Evolutionary conservation across 2,797 vertebrate genomes (phyloP), one percentile per base, ranked within the genome.

Genomic region (Microhierax caerulescens): DNA sequence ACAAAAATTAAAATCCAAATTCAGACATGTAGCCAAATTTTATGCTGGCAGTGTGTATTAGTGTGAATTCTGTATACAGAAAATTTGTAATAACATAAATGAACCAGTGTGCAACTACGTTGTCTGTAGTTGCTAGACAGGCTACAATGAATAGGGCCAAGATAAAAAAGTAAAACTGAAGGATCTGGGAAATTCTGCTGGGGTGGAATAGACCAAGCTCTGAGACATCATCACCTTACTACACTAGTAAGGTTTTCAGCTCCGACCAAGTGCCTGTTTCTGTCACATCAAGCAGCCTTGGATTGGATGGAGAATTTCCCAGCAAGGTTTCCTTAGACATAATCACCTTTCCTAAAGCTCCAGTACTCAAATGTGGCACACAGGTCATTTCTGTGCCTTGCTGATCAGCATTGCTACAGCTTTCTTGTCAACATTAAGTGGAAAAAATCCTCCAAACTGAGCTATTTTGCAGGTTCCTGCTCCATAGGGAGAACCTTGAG

Each of bases 21-120:
- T 80, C 53, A 87, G 54, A 80, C 61, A 63, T 41, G 39, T 76
- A 79, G 37, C 25, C 16, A 41, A 10, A 21, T 63, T 37, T 63
- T 78, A 41, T 11, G 5, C 4, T 23, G 54, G 50, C 22, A 13
- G 8, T 41, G 17, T 51, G 21, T 61, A 34, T 36, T 24, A 27
- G 32, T 6, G 28, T 39, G 24, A 81, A 36, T 59, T 88, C 63
- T 85, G 7, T 11, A 32, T 32, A 47, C 14, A 89, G 54, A 85
- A 85, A 68, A 34, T 12, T 9, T 12, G 6, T 27, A 21, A 27
- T 65, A 47, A 28, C 1, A 0, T 32, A 12, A n/a, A 37, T 1
- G 1, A 81, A 68, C 32, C n/a, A 84, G 18, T 1, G 3, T 0
- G 1, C 37, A 73, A 7, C 19, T 24, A 30, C 9, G 2, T 28